Evolutionary conservation across 53 echinoderm and acorn worm species (phyloP), one percentile per base, ranked within the genome.

Genomic region (Zoroaster sp.): DNA sequence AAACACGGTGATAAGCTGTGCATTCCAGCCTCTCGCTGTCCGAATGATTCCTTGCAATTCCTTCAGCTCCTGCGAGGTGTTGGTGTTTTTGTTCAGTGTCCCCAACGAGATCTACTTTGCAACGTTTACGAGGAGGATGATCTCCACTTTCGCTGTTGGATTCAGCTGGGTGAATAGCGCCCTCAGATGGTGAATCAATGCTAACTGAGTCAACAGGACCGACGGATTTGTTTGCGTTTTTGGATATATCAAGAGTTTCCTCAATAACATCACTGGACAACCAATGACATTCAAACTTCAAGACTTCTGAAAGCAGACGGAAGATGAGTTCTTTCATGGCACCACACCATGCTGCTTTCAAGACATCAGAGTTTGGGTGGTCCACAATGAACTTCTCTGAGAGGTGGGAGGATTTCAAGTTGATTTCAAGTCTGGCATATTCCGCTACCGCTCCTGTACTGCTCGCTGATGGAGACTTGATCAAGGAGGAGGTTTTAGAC

Each of bases 311-410:
- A 11, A 99, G 75, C 25, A 99, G 66, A 28, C 40, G 66, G 38
- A 89, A 44, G 25, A 76, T 72, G 65, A 99, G 78, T 6, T 43
- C 12, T 69, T 66, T 74, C 21, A 91, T 86, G 23, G 86, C 79
- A 18, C 77, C 47, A 63, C 90, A 92, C 95, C 97, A 97, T 0
- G 92, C 92, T 39, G 8, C 35, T 46, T 88, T 93, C 79, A 93
- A 39, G 33, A 73, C 87, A 8, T 44, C 69, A 1, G 87, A 44
- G 40, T 74, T 80, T 21, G 37, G 70, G 66, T 70, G 86, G 10
- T 49, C 53, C 39, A 68, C 42, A 0, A 88, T 8, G 32, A 95
- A 90, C 40, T 76, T 76, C 18, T 90, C 86, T 0, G 95, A 75
- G 38, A 97, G 74, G 51, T 92, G 88, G 38, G 72, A 83, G 18